Evolutionary conservation across 2,888 invertebrate species (phyloP), one percentile per base, ranked within the genome.

Genomic region (Drosophila pegasa): DNA sequence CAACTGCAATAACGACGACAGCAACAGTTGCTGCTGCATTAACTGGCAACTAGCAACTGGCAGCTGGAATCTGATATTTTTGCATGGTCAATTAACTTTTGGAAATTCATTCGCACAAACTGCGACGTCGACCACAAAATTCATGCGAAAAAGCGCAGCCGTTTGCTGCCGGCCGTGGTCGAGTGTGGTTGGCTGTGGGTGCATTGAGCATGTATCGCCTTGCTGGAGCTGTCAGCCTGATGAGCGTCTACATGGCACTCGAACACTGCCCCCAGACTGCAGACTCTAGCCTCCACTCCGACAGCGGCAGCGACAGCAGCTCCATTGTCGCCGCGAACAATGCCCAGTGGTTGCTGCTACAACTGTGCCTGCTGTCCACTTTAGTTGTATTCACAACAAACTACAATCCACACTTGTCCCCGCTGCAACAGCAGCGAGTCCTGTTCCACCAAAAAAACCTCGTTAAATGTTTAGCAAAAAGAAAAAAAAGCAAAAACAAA

Each of bases 81-180:
- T 83, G 88, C 81, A 88, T 87, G 87, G 81, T 87, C 83, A 83
- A 83, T 83, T 88, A 83, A 84, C 66, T 80, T 82, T 70, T 68
- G 48, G 63, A 78, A 71, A 84, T 71, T 61, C 58, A 62, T 38
- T 72, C 58, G 71, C 75, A 75, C 75, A 78, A 75, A 56, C 54
- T 56, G 68, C 75, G 58, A 61, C 63, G 59, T 37, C 78, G 41
- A 71, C 66, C 72, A 61, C 79, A 67, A 78, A 78, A 71, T 87
- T 75, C 78, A 80, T 57, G 60, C 31, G 81, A 88, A 88, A 83
- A 88, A 63, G 54, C 67, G 65, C 71, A 70, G 54, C 54, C 43
- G 45, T 68, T 71, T 73, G 55, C 43, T 37, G 50, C 33, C 25
- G 50, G n/a, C 38, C 43, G 37, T 54, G 52, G 38, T 20, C 14